These are phyloP conservation scores for Portunus trituberculatus DNA, from an alignment of 1,140 invertebrate species.

Conservation along the genomic window DNA sequence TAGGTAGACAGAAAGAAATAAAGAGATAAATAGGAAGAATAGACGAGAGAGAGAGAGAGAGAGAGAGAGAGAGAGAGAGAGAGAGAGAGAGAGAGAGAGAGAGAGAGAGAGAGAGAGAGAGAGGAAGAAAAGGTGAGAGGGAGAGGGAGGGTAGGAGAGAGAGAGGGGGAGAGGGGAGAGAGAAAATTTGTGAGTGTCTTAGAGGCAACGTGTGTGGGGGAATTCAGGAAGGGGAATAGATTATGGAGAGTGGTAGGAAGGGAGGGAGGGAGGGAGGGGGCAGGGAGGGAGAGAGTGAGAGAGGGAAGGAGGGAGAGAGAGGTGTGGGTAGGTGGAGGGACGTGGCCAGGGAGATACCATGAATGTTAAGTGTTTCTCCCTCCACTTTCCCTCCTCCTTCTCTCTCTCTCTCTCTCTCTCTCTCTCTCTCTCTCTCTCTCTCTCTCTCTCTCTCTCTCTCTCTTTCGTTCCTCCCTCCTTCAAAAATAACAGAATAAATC, in stretches of 20 bases:
- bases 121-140: not conserved
- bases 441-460: not conserved
- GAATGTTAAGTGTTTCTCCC: not conserved
- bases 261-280: not conserved
- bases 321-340: not conserved
- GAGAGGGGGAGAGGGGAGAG: not conserved
- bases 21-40: not conserved
- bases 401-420: not conserved
- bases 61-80: not conserved
- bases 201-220: not conserved
- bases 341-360: not conserved
- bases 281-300: not conserved
- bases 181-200: constrained; percentile 2
- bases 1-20: not conserved
- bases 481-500: not conserved
- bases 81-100: no score
- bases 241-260: not conserved
- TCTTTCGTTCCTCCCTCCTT: not conserved
- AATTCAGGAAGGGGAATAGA: not conserved
- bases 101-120: not conserved
- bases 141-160: not conserved
- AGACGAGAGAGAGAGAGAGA: not conserved
- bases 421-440: not conserved
- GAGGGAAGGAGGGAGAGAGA: not conserved
- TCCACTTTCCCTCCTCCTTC: not conserved